Conservation (phyloP, 2,113 vertebrate genomes). For the Bos taurus region DNA sequence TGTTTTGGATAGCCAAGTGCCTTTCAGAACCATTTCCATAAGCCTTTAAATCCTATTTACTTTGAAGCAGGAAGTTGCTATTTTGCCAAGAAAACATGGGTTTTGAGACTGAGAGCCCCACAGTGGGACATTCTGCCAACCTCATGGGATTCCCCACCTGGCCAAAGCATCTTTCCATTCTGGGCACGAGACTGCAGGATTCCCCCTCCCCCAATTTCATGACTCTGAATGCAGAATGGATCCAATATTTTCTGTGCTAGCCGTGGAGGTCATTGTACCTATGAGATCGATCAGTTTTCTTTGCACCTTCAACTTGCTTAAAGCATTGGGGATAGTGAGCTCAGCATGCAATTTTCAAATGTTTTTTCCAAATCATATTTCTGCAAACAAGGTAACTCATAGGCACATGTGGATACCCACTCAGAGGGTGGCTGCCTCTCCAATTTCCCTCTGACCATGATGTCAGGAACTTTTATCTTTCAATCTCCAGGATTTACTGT, state of each 20-base stretch:
- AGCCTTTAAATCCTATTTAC: slow-evolving; percentile 45
- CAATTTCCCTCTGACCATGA: background rate
- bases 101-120: background rate
- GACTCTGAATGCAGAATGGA: background rate
- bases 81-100: slow-evolving; percentile 35
- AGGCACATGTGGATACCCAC: background rate
- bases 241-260: background rate
- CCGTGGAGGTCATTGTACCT: background rate
- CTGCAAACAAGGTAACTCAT: background rate
- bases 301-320: background rate
- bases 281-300: background rate
- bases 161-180: background rate
- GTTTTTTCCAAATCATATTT: slow-evolving; percentile 44
- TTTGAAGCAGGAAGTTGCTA: slow-evolving; percentile 28
- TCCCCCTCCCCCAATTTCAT: background rate
- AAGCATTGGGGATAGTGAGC: slow-evolving; percentile 16
- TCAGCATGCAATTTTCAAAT: slow-evolving; percentile 33
- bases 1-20: slow-evolving; percentile 1
- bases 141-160: background rate
- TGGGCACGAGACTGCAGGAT: background rate
- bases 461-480: background rate
- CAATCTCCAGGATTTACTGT: background rate
- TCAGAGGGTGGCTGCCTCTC: background rate
- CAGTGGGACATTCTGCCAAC: background rate
- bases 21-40: slow-evolving; percentile 38